Base-by-base conservation (phyloP, 2,888 invertebrate species). In the Philaethria dido region DNA sequence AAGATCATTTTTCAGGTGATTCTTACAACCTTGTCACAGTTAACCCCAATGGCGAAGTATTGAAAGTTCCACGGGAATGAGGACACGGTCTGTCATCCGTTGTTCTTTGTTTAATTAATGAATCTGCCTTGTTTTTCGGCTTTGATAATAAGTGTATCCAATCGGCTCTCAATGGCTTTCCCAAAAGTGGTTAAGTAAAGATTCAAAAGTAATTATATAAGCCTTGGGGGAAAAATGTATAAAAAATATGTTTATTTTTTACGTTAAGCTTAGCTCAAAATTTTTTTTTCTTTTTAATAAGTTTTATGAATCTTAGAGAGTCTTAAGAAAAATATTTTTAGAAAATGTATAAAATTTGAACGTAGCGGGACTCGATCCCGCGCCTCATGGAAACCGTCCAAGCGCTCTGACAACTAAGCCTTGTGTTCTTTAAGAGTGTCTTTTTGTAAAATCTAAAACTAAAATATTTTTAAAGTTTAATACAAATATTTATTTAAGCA, bases 11-110 rank as follows among this genome's bases (percentile, higher is more conserved):
- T 88, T 87, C 85, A 85, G 88, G 84, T 87, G 85, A 85, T 85
- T 78, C 78, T 79, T 80, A 76, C 84, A 88, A 85, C 91, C 88
- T 90, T 89, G 90, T 89, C 87, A 87, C 86, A 87, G 83, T 87
- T 89, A 86, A 84, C 83, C 85, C 84, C 82, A 80, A 82, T 83
- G 83, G 74, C 77, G 76, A 77, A 74, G 80, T 83, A 87, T 87
- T 84, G 85, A 85, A 87, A 85, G 78, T 86, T 85, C 80, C 84
- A 83, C 87, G 78, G 85, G 86, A 88, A 87, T 80, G 83, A 78
- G 87, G 79, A 83, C 87, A 81, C 75, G 75, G 76, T 75, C 75
- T 78, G 78, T 78, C 77, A 79, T 71, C 76, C 78, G 69, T 74
- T 75, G 79, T 78, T 76, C 79, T 78, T 82, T 83, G 84, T 85